Evolutionary conservation across 2,888 invertebrate genomes (phyloP).

Genomic region (Empis stercorea): DNA sequence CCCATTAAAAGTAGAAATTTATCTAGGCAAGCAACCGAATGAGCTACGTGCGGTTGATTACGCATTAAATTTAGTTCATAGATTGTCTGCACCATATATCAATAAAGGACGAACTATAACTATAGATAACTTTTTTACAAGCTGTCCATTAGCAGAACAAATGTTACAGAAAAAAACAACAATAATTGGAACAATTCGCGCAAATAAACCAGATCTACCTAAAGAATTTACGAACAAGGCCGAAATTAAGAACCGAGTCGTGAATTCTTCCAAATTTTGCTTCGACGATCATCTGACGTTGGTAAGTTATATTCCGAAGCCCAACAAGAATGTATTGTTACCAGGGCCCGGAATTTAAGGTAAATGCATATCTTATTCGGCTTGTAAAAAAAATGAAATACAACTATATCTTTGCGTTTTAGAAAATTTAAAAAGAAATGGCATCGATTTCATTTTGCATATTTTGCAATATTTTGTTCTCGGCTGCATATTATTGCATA

Average conservation of each 20-base stretch:
- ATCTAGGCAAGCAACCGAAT: background rate
- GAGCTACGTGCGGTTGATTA: background rate
- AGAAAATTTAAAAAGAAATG: too few species aligned
- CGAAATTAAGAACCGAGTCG: constrained; percentile 1
- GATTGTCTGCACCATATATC: background rate
- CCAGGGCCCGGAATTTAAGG: too few species aligned
- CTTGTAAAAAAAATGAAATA: too few species aligned
- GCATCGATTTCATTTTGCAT: too few species aligned
- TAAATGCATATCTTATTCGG: too few species aligned
- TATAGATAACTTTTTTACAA: constrained; percentile 5
- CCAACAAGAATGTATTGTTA: constrained; percentile 6
- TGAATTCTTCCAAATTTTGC: constrained; percentile 3
- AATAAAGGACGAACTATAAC: background rate
- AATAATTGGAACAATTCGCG: constrained; percentile 4
- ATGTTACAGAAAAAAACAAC: constrained; percentile 6
- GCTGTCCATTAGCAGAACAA: constrained; percentile 3
- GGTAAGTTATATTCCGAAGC: constrained; percentile 3
- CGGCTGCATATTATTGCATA: too few species aligned
- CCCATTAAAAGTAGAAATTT: constrained; percentile 1
- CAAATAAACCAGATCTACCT: constrained; percentile 6
- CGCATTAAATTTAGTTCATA: background rate
- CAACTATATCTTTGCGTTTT: too few species aligned
- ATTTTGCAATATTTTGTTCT: too few species aligned
- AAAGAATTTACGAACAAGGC: constrained; percentile 5
- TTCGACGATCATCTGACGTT: background rate